Evolutionary conservation across 2,113 vertebrate species (phyloP), one percentile per base, ranked within the genome.

Genomic region (Pseudois nayaur): DNA sequence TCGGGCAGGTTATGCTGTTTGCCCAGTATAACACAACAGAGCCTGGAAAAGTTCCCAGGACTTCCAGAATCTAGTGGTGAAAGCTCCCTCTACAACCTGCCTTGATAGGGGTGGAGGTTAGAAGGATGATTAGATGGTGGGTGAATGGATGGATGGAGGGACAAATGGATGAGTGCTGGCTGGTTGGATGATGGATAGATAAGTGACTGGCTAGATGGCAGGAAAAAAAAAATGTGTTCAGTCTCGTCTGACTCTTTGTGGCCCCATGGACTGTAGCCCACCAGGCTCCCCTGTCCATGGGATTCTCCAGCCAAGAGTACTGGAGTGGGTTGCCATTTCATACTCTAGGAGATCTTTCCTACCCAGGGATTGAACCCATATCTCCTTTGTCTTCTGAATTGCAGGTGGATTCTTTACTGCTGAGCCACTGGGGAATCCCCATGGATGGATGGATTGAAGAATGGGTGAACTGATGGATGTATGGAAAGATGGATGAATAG

Each of bases 1-100:
- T 85, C 40, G 0, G 50, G 27, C 1, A 2, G 19, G 27, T 64
- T 40, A 31, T 1, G 0, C 1, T 40, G 43, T 27, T 11, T 45
- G 7, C 13, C 48, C 48, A 19, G 8, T 10, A 29, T 57, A 55
- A 83, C 14, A 11, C 31, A 62, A 84, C 27, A 14, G n/a, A 82
- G 50, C 14, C 48, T 25, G 33, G 40, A 67, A 33, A 14, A 23
- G 16, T 14, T 64, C 62, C 45, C 25, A 83, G 62, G 33, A 11
- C n/a, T 54, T 87, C 11, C n/a, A 25, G 86, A 31, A 50, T 12
- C 62, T 45, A 13, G n/a, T 1, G 15, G 21, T 40, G 4, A n/a
- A 57, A 48, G 16, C 59, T 86, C 19, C 55, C 23, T 17, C 12
- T 40, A 64, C 5, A 52, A 8, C 14, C n/a, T 40, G 23, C 74